Percentiles rank a stretch among this genome's conserved stretches.
Evolutionary conservation across 2,888 invertebrate species (phyloP).

Genomic region (Arrhopalites spinosus): DNA sequence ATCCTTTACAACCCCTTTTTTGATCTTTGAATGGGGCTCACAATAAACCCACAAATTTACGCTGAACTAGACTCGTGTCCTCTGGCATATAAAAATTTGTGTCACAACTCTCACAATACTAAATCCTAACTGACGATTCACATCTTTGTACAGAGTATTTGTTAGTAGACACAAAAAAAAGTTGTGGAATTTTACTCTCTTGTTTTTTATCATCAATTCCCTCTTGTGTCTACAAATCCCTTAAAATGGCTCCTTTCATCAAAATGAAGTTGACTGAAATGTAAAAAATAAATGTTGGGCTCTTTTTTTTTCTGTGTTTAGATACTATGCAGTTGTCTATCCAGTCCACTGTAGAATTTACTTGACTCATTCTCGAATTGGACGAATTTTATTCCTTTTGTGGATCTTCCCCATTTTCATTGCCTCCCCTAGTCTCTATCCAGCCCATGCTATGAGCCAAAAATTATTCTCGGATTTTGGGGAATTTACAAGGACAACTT

Average conservation of each 20-base stretch:
- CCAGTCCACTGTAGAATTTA: slow-evolving; percentile 60
- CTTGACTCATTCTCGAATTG: slow-evolving; percentile 58
- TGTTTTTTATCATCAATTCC: not conserved
- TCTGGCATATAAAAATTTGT: too few relatives aligned
- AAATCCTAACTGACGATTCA: too few relatives aligned
- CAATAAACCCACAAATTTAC: too few relatives aligned
- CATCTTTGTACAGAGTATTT: too few relatives aligned
- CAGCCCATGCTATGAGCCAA: slow-evolving; percentile 55
- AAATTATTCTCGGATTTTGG: slow-evolving; percentile 59
- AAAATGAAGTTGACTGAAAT: too few relatives aligned
- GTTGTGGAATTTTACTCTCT: not conserved
- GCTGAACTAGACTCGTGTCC: too few relatives aligned
- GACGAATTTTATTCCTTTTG: slow-evolving; percentile 59
- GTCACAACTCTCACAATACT: too few relatives aligned
- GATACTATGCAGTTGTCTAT: slow-evolving; percentile 62
- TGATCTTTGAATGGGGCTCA: too few relatives aligned
- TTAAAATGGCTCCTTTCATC: too few relatives aligned
- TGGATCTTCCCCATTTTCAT: slow-evolving; percentile 60
- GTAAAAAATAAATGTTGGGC: too few relatives aligned
- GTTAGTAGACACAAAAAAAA: not conserved
- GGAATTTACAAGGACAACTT: slow-evolving; percentile 59
- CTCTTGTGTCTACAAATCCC: too few relatives aligned
- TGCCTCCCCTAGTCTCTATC: slow-evolving; percentile 57
- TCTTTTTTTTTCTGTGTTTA: slow-evolving; percentile 53
- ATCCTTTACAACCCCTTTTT: too few relatives aligned